These are phyloP conservation scores for Oncorhynchus clarkii DNA, from an alignment of 2,113 vertebrate genomes.

Conservation along the genomic window DNA sequence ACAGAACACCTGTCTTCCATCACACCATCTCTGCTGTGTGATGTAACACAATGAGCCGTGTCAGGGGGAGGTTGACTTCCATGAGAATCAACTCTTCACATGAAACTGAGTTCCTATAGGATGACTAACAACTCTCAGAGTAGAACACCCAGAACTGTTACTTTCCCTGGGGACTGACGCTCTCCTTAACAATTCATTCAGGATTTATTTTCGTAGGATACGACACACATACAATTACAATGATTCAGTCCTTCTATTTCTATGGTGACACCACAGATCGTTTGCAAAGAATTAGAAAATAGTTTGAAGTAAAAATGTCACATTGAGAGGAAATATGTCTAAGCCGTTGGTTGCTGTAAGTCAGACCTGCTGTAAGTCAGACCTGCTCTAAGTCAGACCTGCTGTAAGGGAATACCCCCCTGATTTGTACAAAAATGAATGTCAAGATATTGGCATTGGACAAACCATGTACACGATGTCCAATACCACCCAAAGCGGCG, in stretches of 20 bases:
- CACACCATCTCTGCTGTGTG: not conserved
- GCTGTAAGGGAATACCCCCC: too few relatives aligned
- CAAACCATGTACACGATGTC: too few relatives aligned
- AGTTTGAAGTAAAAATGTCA: slow-evolving; percentile 14
- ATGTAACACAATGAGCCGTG: not conserved
- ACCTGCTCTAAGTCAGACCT: too few relatives aligned
- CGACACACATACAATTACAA: too few relatives aligned
- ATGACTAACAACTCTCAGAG: slow-evolving; percentile 34
- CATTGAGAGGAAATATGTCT: slow-evolving; percentile 46
- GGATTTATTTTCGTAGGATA: slow-evolving; percentile 38
- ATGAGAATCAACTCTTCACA: not conserved
- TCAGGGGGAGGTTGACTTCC: slow-evolving; percentile 24
- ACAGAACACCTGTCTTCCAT: not conserved
- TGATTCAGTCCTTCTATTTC: not conserved
- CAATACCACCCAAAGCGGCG: too few relatives aligned
- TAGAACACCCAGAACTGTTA: slow-evolving; percentile 25
- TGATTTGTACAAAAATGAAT: too few relatives aligned
- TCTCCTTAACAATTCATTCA: slow-evolving; percentile 50
- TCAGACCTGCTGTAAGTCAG: too few relatives aligned
- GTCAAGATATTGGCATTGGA: too few relatives aligned
- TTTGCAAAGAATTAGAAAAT: slow-evolving; percentile 3
- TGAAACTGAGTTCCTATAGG: slow-evolving; percentile 36
- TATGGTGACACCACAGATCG: not conserved
- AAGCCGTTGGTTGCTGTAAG: too few relatives aligned
- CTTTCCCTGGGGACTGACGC: slow-evolving; percentile 27